Percentiles rank a stretch among this genome's conserved stretches.
Conservation (phyloP, 2,797 vertebrate species). For the Gephyroberyx darwinii region DNA sequence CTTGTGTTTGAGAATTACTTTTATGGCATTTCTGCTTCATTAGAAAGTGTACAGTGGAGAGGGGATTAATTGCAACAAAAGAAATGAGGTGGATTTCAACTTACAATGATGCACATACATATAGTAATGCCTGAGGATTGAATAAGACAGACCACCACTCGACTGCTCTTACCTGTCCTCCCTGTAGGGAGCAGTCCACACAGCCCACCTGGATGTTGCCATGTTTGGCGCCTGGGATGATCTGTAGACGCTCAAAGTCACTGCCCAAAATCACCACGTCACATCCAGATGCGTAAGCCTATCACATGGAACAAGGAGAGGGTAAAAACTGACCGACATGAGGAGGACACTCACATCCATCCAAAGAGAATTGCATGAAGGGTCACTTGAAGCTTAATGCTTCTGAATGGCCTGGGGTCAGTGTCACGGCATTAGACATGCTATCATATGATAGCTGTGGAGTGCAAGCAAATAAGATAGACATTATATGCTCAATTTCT, state of each 20-base stretch:
- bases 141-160: neutral
- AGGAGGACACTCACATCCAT: slow-evolving; percentile 21
- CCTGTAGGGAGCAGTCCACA: slow-evolving; percentile 94
- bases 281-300: slow-evolving; percentile 98
- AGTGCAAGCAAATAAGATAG: slow-evolving; percentile 47
- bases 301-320: slow-evolving; percentile 38
- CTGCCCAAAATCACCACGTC: slow-evolving; percentile 96
- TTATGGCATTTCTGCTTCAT: neutral
- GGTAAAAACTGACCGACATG: slow-evolving; percentile 18
- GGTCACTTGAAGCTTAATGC: slow-evolving; percentile 35
- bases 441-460: slow-evolving; percentile 38
- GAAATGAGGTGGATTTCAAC: neutral
- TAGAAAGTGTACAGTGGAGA: neutral
- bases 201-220: slow-evolving; percentile 98
- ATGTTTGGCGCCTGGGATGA: slow-evolving; percentile 97
- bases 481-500: slow-evolving; percentile 53
- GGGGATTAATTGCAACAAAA: neutral
- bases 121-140: neutral
- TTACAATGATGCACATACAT: neutral
- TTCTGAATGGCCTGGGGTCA: slow-evolving; percentile 8
- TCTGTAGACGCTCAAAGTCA: slow-evolving; percentile 96
- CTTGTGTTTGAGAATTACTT: neutral
- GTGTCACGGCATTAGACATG: slow-evolving; percentile 40
- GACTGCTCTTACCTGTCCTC: slow-evolving; percentile 88
- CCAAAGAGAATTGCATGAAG: slow-evolving; percentile 23